Evolutionary conservation across 30 jellyfish, hydroid and myxozoan genomes (phyloP).

Genomic region (Chironex yamaguchii): DNA sequence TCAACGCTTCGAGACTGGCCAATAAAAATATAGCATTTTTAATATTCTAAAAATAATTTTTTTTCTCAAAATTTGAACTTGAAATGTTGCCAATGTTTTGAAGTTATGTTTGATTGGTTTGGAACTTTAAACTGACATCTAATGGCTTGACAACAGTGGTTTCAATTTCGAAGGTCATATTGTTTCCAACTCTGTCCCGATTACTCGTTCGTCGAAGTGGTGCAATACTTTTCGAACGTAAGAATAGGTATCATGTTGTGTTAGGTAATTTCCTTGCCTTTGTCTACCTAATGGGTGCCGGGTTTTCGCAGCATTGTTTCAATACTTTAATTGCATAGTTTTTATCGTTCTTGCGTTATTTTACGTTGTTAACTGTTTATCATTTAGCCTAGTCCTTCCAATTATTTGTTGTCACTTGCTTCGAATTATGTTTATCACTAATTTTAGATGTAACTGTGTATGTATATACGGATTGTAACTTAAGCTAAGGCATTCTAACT

Average conservation of each 20-base stretch:
- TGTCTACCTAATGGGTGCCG: too few relatives aligned
- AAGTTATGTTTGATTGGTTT: neutral
- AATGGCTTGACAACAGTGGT: neutral
- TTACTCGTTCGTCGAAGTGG: constrained; percentile 4
- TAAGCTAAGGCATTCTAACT: too few relatives aligned
- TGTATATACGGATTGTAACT: too few relatives aligned
- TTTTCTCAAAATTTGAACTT: neutral
- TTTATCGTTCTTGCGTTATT: too few relatives aligned
- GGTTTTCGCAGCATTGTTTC: too few relatives aligned
- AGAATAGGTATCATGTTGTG: neutral
- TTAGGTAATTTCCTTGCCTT: too few relatives aligned
- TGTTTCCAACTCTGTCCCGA: neutral
- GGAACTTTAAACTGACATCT: neutral
- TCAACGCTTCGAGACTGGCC: constrained; percentile 1
- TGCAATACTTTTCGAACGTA: neutral
- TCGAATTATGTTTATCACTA: too few relatives aligned
- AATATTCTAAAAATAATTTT: neutral
- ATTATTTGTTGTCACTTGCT: too few relatives aligned
- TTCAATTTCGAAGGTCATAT: neutral
- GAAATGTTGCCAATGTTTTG: neutral
- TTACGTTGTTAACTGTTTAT: too few relatives aligned
- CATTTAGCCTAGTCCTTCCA: too few relatives aligned
- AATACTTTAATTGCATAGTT: too few relatives aligned
- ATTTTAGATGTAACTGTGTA: too few relatives aligned
- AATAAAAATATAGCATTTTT: neutral